Conservation (phyloP, 2,888 invertebrate genomes). For the Erebia palarica region DNA sequence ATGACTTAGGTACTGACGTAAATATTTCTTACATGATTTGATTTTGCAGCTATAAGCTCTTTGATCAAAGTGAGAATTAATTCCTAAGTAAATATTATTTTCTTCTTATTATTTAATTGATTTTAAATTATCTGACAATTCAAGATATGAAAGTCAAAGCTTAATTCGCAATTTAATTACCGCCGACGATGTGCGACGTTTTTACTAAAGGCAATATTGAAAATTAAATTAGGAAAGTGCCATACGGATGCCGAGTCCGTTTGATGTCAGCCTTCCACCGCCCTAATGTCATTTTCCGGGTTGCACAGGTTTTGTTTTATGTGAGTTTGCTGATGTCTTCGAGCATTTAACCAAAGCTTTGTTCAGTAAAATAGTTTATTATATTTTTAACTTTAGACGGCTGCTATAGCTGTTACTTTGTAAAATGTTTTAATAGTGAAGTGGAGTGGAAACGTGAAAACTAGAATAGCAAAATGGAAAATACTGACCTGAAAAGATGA, state of each 20-base stretch:
- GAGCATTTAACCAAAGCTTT: neutral
- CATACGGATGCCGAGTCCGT: conserved; percentile 72
- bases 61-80: neutral
- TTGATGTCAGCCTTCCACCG: conserved; percentile 71
- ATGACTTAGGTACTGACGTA: too few relatives aligned
- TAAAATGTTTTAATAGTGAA: too few relatives aligned
- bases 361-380: neutral
- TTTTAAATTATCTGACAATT: conserved; percentile 12
- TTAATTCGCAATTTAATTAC: conserved; percentile 63
- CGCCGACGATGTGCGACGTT: conserved; percentile 63
- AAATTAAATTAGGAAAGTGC: conserved; percentile 75
- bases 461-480: too few relatives aligned
- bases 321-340: neutral
- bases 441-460: too few relatives aligned
- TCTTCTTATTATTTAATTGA: neutral
- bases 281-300: conserved; percentile 76
- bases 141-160: conserved; percentile 21
- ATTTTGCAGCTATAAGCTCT: neutral
- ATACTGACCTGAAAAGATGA: too few relatives aligned
- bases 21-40: neutral
- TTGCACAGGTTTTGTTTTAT: conserved; percentile 47
- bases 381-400: neutral
- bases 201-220: conserved; percentile 70
- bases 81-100: neutral
- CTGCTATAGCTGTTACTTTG: too few relatives aligned